Evolutionary conservation across 2,888 invertebrate species (phyloP), one percentile per base, ranked within the genome.

Genomic region (Hedya salicella): DNA sequence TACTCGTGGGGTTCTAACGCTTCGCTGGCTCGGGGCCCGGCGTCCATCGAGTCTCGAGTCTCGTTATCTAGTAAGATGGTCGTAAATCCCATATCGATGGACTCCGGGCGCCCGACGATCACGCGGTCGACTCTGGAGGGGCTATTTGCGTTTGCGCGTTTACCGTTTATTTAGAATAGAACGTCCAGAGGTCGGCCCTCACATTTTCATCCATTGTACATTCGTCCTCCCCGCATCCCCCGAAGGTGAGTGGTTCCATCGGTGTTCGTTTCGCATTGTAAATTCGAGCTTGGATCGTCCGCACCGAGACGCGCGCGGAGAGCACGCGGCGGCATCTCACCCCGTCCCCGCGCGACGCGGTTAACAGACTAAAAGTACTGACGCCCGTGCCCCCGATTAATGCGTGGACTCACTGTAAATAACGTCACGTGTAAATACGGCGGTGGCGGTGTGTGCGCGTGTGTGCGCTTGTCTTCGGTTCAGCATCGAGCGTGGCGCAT

Each of bases 331-430:
- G 49, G 30, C 62, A 56, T 49, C 54, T 21, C 14, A 44, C 46
- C 54, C 54, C 36, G 36, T 36, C 9, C 36, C 36, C 19, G 48
- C 40, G 61, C 48, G 44, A 63, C 56, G 66, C 64, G 70, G n/a
- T n/a, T 80, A 78, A 78, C 78, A 65, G 70, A 78, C 75, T 79
- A 75, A 78, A 75, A 61, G 68, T 72, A 73, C 62, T 70, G 70
- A 68, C 70, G 68, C 68, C 73, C 65, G 73, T 72, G 69, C 59
- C 67, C 70, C 65, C 44, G 62, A 62, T 64, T 68, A 67, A 70
- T 54, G 52, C 60, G 40, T 63, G 67, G 59, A 70, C 66, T 69
- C 69, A 71, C 60, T 68, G 72, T 56, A 63, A 48, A 56, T 56
- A 62, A 30, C 46, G 49, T 21, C 61, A 42, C 61, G 54, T 11